A percentile compares a stretch with the other conserved stretches of the same genome.
Evolutionary conservation across 2,113 vertebrate species (phyloP).

Genomic region (Dicaeum eximium): DNA sequence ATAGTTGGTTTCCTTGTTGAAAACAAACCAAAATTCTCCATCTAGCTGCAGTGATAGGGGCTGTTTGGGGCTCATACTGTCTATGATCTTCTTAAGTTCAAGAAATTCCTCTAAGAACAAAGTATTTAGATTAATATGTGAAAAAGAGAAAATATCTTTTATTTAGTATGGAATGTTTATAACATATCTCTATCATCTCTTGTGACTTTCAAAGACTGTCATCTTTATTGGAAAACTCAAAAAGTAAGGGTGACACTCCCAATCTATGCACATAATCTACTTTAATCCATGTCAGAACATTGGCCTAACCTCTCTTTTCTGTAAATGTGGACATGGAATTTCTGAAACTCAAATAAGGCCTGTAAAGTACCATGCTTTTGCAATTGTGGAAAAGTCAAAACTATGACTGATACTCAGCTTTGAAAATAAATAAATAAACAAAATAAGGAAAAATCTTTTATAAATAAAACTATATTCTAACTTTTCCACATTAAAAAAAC

Average conservation of each 20-base stretch:
- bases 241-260: background rate
- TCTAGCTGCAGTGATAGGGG: background rate
- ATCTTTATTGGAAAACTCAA: background rate
- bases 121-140: background rate
- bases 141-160: background rate
- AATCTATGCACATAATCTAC: rapidly evolving
- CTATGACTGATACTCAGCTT: background rate
- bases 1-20: background rate
- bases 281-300: background rate
- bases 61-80: background rate
- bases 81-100: background rate
- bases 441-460: background rate
- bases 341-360: background rate
- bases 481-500: background rate
- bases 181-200: background rate
- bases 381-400: background rate
- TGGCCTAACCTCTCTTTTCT: background rate
- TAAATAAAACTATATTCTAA: background rate
- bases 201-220: background rate
- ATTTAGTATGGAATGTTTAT: background rate
- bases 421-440: background rate
- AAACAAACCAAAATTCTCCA: background rate
- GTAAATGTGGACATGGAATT: background rate
- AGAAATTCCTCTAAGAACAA: background rate
- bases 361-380: background rate